Conservation (phyloP, 2,888 invertebrate species). For the Rhamnusium bicolor region DNA sequence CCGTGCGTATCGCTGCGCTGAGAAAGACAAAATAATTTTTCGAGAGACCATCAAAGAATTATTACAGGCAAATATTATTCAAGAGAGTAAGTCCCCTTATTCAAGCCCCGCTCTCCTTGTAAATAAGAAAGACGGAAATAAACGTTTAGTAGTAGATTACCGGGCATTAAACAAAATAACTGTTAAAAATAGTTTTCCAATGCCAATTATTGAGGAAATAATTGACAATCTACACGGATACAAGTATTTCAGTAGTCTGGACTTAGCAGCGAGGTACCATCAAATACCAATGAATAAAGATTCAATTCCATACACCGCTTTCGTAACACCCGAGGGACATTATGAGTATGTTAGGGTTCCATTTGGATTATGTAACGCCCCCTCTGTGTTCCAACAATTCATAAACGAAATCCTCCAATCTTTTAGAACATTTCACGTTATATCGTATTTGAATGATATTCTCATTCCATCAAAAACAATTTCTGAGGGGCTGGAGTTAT, state of each 20-base stretch:
- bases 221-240: conserved; percentile 39
- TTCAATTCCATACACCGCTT: conserved; percentile 13
- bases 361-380: conserved; percentile 23
- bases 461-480: conserved; percentile 26
- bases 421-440: not conserved
- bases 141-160: conserved; percentile 36
- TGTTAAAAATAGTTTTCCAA: no score
- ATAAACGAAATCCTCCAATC: conserved; percentile 30
- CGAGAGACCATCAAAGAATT: not conserved
- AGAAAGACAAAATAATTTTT: conserved; percentile 9
- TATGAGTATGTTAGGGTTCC: conserved; percentile 27
- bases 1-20: conserved; percentile 15
- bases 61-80: not conserved
- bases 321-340: conserved; percentile 56
- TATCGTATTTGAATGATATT: conserved; percentile 33
- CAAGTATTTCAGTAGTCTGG: conserved; percentile 39
- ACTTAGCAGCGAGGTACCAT: not conserved
- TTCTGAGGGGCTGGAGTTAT: not conserved
- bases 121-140: not conserved
- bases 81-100: no score
- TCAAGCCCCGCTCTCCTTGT: not conserved
- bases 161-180: conserved; percentile 34
- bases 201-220: conserved; percentile 38
- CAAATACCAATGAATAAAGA: not conserved
- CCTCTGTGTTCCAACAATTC: conserved; percentile 33